A percentile compares a stretch with the other conserved stretches of the same genome.
Evolutionary conservation across 2,888 invertebrate genomes (phyloP).

Genomic region (Agonopterix heracliana): DNA sequence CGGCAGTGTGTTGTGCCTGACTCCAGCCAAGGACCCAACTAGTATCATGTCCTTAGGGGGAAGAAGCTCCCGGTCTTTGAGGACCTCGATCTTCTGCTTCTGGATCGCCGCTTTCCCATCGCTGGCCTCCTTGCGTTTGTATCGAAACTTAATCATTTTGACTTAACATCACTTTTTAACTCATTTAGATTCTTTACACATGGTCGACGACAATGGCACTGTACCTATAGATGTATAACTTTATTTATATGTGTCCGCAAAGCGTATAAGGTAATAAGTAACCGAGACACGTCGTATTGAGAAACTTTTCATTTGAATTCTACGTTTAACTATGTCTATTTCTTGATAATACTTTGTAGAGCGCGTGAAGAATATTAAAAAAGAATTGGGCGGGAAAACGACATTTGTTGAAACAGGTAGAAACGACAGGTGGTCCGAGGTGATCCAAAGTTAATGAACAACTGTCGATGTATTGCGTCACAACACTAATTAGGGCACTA

Average conservation of each 20-base stretch:
- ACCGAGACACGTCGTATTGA: slow-evolving; percentile 54
- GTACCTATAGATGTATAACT: not conserved
- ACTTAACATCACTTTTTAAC: slow-evolving; percentile 27
- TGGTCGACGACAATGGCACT: slow-evolving; percentile 39
- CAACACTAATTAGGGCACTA: slow-evolving; percentile 24
- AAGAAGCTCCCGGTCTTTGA: slow-evolving; percentile 59
- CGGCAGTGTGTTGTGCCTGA: slow-evolving; percentile 65
- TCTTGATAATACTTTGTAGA: slow-evolving; percentile 7
- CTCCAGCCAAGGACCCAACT: slow-evolving; percentile 55
- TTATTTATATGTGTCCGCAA: slow-evolving; percentile 7
- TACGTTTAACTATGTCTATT: slow-evolving; percentile 41
- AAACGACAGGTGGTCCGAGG: slow-evolving; percentile 44
- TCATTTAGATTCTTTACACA: slow-evolving; percentile 31
- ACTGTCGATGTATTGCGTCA: slow-evolving; percentile 34
- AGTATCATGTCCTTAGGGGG: slow-evolving; percentile 65
- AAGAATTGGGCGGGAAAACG: slow-evolving; percentile 57
- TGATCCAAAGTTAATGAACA: slow-evolving; percentile 25
- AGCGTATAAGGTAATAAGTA: slow-evolving; percentile 61
- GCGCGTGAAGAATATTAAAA: slow-evolving; percentile 18
- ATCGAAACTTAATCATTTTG: slow-evolving; percentile 81
- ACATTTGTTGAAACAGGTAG: slow-evolving; percentile 33
- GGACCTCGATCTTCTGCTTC: slow-evolving; percentile 67
- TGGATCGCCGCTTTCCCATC: slow-evolving; percentile 57
- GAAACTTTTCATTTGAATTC: slow-evolving; percentile 57
- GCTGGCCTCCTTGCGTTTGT: slow-evolving; percentile 77